Percentiles rank a stretch among this genome's conserved stretches.
Conservation (phyloP, 2,113 vertebrate species). For the Perccottus glenii region DNA sequence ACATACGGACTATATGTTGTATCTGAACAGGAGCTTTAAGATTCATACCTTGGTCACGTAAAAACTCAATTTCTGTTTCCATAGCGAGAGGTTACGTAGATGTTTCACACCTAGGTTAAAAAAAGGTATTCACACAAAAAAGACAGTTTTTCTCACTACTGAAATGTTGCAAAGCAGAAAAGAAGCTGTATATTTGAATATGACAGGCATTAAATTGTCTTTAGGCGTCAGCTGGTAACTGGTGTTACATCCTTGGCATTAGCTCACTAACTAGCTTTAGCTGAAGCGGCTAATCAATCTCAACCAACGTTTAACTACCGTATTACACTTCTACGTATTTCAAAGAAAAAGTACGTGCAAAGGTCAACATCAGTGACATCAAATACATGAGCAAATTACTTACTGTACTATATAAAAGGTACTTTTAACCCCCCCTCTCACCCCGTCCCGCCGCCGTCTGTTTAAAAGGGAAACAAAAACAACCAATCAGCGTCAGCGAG, state of each 20-base stretch:
- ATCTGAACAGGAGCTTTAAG: neutral
- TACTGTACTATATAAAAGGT: neutral
- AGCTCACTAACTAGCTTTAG: constrained; percentile 17
- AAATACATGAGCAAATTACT: neutral
- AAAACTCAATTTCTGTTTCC: constrained; percentile 75
- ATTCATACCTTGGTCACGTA: constrained; percentile 81
- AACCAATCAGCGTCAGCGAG: constrained; percentile 70
- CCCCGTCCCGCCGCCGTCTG: constrained; percentile 49
- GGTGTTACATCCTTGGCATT: neutral
- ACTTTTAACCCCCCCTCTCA: neutral
- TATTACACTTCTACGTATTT: neutral
- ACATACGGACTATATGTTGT: too few species aligned
- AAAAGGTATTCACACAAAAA: too few species aligned
- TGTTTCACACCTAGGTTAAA: too few species aligned
- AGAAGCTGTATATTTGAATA: too few species aligned
- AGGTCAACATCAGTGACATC: neutral
- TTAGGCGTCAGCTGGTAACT: neutral
- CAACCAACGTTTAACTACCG: too few species aligned
- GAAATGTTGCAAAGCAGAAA: too few species aligned
- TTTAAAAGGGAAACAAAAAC: constrained; percentile 61
- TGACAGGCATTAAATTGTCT: too few species aligned
- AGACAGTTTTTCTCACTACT: too few species aligned
- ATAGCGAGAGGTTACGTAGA: constrained; percentile 50
- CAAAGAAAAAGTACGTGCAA: neutral
- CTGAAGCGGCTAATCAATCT: constrained; percentile 27